phyloP scores from a whole-genome alignment of 1,140 invertebrate species.

The Mya arenaria region DNA sequence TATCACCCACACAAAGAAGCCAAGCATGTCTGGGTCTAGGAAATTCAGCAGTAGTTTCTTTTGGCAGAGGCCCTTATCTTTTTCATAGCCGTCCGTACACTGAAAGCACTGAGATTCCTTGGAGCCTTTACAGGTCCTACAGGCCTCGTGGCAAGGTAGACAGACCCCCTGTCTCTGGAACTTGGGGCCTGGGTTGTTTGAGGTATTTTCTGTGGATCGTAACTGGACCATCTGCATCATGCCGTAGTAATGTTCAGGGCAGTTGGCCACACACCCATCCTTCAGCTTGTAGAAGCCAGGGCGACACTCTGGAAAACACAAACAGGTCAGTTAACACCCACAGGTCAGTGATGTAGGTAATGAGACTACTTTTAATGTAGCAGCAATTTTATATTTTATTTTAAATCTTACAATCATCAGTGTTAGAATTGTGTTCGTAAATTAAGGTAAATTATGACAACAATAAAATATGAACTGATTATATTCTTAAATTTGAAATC shows the following conservation, averaged over 20 bases:
- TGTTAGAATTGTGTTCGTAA: no score
- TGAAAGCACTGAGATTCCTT: conserved; percentile 71
- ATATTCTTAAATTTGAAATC: no score
- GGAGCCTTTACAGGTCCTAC: conserved; percentile 73
- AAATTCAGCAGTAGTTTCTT: conserved; percentile 75
- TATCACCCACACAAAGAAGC: conserved; percentile 76
- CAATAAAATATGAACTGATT: no score
- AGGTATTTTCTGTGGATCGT: conserved; percentile 53
- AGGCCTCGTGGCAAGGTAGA: conserved; percentile 70
- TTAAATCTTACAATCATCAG: no score
- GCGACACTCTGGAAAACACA: conserved; percentile 72
- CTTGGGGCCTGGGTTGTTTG: conserved; percentile 51
- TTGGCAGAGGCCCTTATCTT: conserved; percentile 62
- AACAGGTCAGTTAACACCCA: not conserved
- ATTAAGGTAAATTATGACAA: no score
- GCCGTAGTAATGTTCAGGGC: conserved; percentile 75
- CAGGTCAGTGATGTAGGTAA: no score
- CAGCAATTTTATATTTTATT: no score
- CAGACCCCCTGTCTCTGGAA: conserved; percentile 69
- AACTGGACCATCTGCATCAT: conserved; percentile 69
- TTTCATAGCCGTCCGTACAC: conserved; percentile 71
- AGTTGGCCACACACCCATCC: conserved; percentile 72
- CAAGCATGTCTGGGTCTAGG: conserved; percentile 72
- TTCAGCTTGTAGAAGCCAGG: conserved; percentile 75
- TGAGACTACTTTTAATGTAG: no score